Base-by-base conservation (phyloP, 2,888 invertebrate species). In the Plebejus melissa region DNA sequence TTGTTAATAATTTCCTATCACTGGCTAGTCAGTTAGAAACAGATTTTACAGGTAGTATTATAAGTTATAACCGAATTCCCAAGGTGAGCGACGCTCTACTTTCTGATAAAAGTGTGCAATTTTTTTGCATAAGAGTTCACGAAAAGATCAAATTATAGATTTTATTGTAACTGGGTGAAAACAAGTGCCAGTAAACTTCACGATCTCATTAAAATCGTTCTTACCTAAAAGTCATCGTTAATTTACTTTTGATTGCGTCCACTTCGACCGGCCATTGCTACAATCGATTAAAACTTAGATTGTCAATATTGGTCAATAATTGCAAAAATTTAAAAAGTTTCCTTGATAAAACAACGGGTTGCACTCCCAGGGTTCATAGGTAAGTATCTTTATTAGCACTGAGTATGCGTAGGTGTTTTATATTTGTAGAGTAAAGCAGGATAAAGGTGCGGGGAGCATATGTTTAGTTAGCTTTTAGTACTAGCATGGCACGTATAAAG, bases 161-260 rank as follows among this genome's bases (percentile, higher is more conserved):
- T 70, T 70, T 70, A 71, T 50, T 46, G n/a, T 71, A 46, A 50
- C 11, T 28, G 71, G 22, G 71, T 71, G 50, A 71, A 71, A 46
- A 28, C 71, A 11, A 50, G 71, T 50, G 13, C 46, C 71, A 71
- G 46, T 71, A 28, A 71, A 71, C 32, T 28, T 54, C 72, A 72
- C 50, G 72, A 54, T 36, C 72, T 72, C 72, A 72, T 72, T 50
- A 72, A 50, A 54, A 54, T 72, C 22, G 54, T 38, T 32, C 72
- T 72, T 72, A 72, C 72, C 54, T 50, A 72, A 72, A 72, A 50
- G 72, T 50, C 50, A 72, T 32, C 72, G 72, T 72, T 50, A 54
- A 72, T 72, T 72, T 54, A 13, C 50, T 72, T 72, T 72, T 50
- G 54, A 72, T 72, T 50, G 54, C 72, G 72, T 72, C 72, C 28